Evolutionary conservation across 2,113 vertebrate species (phyloP).

Genomic region (Seriola aureovittata): DNA sequence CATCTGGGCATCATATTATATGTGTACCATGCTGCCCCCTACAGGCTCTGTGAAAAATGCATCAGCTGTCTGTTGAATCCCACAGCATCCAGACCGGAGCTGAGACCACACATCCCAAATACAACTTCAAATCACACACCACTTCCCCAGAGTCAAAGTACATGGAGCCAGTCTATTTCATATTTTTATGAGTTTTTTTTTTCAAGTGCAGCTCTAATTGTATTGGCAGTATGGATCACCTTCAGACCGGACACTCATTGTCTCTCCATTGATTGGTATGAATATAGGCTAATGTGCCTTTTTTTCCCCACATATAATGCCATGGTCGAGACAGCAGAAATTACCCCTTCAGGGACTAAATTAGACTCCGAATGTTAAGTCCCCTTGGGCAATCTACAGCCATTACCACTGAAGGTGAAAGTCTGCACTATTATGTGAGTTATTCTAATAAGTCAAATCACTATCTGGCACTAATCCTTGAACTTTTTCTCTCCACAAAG

Average conservation of each 20-base stretch:
- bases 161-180: background rate
- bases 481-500: constrained; percentile 28
- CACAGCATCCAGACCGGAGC: constrained; percentile 15
- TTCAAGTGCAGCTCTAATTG: constrained; percentile 26
- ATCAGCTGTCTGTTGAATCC: constrained; percentile 36
- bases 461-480: constrained; percentile 11
- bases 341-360: constrained; percentile 63
- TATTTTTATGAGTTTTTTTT: constrained; percentile 7
- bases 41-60: constrained; percentile 68
- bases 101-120: constrained; percentile 41
- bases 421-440: constrained; percentile 38
- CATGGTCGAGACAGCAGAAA: constrained; percentile 58
- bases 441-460: constrained; percentile 44
- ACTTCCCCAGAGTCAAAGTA: constrained; percentile 2
- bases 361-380: constrained; percentile 59
- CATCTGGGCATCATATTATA: constrained; percentile 62
- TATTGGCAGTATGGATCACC: constrained; percentile 32
- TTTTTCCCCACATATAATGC: constrained; percentile 56
- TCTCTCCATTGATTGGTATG: constrained; percentile 71
- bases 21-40: constrained; percentile 86
- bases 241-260: constrained; percentile 39
- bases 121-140: constrained; percentile 7
- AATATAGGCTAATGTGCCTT: constrained; percentile 71
- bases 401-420: constrained; percentile 32
- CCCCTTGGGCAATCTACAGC: constrained; percentile 37